Evolutionary conservation across 2,888 invertebrate genomes (phyloP), one percentile per base, ranked within the genome.

Genomic region (Phanerotoma sp.): DNA sequence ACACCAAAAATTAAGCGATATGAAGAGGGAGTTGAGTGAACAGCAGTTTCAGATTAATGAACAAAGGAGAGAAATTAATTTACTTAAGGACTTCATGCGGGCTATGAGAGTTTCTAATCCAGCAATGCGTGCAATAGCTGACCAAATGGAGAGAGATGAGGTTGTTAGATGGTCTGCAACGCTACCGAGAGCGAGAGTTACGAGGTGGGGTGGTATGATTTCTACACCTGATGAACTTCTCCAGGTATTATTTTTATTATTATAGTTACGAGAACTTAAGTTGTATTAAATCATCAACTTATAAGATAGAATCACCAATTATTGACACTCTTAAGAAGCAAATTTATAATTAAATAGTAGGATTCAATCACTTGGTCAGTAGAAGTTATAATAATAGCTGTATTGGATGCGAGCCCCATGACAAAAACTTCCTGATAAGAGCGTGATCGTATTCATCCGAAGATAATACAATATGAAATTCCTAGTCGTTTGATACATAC

Each of bases 171-270:
- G 95, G 95, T 91, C 93, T 41, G 86, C 84, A 65, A 87, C 91
- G 0, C 79, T 95, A 42, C 82, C 91, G 1, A 80, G 92, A 41
- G 94, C 94, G 15, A 81, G 95, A 56, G 96, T 97, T 40, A 95
- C 95, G 1, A 84, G 96, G 54, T 97, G 96, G 97, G 97, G 96
- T 51, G 96, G 96, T 52, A 96, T 97, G 95, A 97, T 97, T 71
- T 96, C 96, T 22, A 97, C 97, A 10, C 97, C 97, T 0, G 96
- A 97, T 75, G 93, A 93, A 78, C 89, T 93, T 49, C 80, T 96
- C 65, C 93, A 93, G 86, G 92, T 92, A 75, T 35, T 10, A 16
- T 18, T 20, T 35, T 13, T 4, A 4, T 11, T 11, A 30, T 11
- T 11, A 30, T 37, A 11, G n/a, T n/a, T 4, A 6, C 5, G n/a